Evolutionary conservation across 2,888 invertebrate species (phyloP).

Genomic region (Agrilus cyanescens): DNA sequence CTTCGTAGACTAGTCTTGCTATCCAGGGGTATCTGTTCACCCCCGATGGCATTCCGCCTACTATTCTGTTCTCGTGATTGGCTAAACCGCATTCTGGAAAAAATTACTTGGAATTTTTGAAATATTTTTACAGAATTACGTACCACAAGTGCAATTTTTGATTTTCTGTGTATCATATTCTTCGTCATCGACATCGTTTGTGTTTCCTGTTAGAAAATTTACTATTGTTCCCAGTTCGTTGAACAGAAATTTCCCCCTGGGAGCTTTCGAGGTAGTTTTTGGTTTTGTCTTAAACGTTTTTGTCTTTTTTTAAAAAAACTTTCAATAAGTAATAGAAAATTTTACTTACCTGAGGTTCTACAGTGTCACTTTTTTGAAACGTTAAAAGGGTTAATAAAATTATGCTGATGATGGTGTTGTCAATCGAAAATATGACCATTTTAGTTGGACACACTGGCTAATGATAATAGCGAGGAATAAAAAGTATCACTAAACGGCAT

Average conservation of each 20-base stretch:
- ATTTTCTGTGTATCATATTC: constrained; percentile 40
- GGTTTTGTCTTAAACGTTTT: neutral
- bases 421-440: too few species aligned
- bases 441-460: too few species aligned
- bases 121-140: constrained; percentile 25
- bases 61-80: constrained; percentile 78
- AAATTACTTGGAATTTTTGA: constrained; percentile 5
- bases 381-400: too few species aligned
- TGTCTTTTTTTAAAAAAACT: constrained; percentile 2
- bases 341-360: neutral
- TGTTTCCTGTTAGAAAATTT: constrained; percentile 40
- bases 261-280: neutral
- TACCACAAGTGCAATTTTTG: constrained; percentile 66
- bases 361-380: too few species aligned
- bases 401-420: too few species aligned
- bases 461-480: too few species aligned
- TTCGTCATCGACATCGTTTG: constrained; percentile 47
- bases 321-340: neutral
- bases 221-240: constrained; percentile 61
- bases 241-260: constrained; percentile 56
- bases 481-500: neutral
- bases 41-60: constrained; percentile 72
- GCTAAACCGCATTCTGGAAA: constrained; percentile 66
- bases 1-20: constrained; percentile 74
- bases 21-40: constrained; percentile 81